Base-by-base conservation (phyloP, 1,140 invertebrate genomes). In the Oncopeltus fasciatus region DNA sequence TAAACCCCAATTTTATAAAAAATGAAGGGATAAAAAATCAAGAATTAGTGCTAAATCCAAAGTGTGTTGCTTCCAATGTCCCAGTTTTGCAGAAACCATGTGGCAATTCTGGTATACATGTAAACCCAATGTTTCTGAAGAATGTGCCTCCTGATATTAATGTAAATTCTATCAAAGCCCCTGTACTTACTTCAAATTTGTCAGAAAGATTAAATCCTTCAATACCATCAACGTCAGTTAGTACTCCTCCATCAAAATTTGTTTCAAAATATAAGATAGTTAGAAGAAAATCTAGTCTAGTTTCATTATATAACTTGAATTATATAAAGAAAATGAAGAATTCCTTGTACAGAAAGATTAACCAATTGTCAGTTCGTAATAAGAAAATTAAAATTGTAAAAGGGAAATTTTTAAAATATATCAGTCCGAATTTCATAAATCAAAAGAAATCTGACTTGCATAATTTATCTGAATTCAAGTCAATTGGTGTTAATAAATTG, bases 1-100 rank as follows among this genome's bases (percentile, higher is more conserved):
- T 60, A 38, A 60, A 60, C 28, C 59, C 59, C 26, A 18, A 60
- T n/a, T 60, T 47, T 29, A n/a, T 60, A 12, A 46, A 27, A 14
- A 28, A 26, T 14, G 46, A 16, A 31, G n/a, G 27, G 4, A 27
- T n/a, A n/a, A n/a, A n/a, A n/a, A n/a, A n/a, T n/a, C n/a, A n/a
- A n/a, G n/a, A n/a, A n/a, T n/a, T n/a, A n/a, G n/a, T n/a, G n/a
- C n/a, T n/a, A n/a, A n/a, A n/a, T n/a, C n/a, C n/a, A n/a, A n/a
- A n/a, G n/a, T n/a, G n/a, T n/a, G n/a, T 14, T n/a, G n/a, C n/a
- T 31, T 31, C 31, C n/a, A n/a, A n/a, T n/a, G n/a, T n/a, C n/a
- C n/a, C n/a, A n/a, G 28, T 5, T 38, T 38, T 8, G 5, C 5
- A 38, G 5, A 38, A 38, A 38, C 31, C 31, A 18, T 9, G 27